phyloP scores from a whole-genome alignment of 2,797 vertebrate genomes.

The Sebastes flavidus region DNA sequence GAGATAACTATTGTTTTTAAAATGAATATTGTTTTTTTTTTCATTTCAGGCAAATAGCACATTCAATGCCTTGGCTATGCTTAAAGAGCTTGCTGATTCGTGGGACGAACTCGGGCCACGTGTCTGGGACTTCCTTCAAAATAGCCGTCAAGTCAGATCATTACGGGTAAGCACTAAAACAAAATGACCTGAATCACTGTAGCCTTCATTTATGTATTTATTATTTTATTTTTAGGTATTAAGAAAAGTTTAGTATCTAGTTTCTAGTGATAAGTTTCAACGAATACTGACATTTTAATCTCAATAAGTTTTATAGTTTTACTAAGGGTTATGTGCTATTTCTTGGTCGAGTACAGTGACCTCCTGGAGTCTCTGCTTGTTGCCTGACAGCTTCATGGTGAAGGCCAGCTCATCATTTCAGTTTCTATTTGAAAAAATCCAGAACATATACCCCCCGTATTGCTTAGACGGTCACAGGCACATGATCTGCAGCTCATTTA shows the following conservation, averaged over 20 bases:
- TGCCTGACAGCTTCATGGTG: neutral
- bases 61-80: conserved; percentile 87
- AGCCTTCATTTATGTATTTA: neutral
- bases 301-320: neutral
- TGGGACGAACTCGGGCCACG: conserved; percentile 90
- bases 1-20: conserved; percentile 3
- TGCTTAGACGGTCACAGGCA: too few relatives aligned
- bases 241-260: neutral
- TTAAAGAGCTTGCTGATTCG: conserved; percentile 86
- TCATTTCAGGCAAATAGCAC: conserved; percentile 90
- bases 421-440: too few relatives aligned
- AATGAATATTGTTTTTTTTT: neutral
- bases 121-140: conserved; percentile 88
- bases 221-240: neutral
- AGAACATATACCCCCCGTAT: too few relatives aligned
- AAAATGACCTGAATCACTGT: neutral
- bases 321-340: neutral
- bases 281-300: neutral
- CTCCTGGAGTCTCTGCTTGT: neutral
- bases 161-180: conserved; percentile 81
- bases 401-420: too few relatives aligned
- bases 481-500: too few relatives aligned
- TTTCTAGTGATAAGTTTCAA: neutral
- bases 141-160: conserved; percentile 85
- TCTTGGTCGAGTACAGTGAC: neutral